Conservation (phyloP, 2,888 invertebrate genomes). For the Tubulanus polymorphus region DNA sequence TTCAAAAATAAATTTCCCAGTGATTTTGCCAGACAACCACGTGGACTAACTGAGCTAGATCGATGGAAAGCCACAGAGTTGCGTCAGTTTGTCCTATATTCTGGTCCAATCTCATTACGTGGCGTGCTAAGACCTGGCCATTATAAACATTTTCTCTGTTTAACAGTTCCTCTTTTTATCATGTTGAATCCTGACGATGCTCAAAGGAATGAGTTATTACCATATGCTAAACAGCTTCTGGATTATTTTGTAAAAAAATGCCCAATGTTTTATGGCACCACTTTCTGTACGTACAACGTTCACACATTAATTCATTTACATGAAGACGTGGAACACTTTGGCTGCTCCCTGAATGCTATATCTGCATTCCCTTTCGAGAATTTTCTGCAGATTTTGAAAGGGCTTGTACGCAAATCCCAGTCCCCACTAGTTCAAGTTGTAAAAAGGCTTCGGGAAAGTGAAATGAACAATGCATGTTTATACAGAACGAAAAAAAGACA, state of each 20-base stretch:
- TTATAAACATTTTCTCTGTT: constrained; percentile 18
- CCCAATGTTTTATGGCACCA: constrained; percentile 13
- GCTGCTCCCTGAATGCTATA: constrained; percentile 12
- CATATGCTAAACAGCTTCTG: constrained; percentile 16
- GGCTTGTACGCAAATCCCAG: constrained; percentile 10
- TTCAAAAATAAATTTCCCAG: constrained; percentile 15
- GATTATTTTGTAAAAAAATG: constrained; percentile 13
- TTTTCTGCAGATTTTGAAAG: constrained; percentile 15
- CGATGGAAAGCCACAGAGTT: constrained; percentile 41
- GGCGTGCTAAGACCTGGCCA: constrained; percentile 7
- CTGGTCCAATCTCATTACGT: constrained; percentile 22
- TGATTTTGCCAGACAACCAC: constrained; percentile 34
- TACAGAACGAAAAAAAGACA: no score
- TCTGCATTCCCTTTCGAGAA: constrained; percentile 20
- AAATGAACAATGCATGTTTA: neutral
- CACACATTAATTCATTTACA: constrained; percentile 15
- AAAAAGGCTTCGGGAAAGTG: constrained; percentile 4
- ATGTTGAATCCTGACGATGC: constrained; percentile 6
- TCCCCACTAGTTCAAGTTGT: constrained; percentile 13
- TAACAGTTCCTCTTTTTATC: constrained; percentile 16
- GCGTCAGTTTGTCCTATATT: constrained; percentile 30
- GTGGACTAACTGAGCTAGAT: constrained; percentile 26
- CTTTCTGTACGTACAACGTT: constrained; percentile 21
- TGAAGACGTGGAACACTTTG: constrained; percentile 18
- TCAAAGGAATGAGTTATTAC: constrained; percentile 7